phyloP scores from a whole-genome alignment of 2,797 vertebrate genomes.

The Erethizon dorsatum region DNA sequence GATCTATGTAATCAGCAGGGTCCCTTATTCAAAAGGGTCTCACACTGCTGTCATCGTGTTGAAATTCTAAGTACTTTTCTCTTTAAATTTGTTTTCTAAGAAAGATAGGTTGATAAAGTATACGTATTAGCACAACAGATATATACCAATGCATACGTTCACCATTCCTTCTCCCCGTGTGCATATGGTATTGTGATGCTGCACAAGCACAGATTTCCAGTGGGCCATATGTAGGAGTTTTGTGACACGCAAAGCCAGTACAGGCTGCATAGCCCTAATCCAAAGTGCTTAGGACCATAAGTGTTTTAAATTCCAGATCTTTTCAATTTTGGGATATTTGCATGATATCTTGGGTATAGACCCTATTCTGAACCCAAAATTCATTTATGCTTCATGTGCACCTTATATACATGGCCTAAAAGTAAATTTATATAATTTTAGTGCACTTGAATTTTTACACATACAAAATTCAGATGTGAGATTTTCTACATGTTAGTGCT shows the following conservation, averaged over 20 bases:
- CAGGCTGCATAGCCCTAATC: neutral
- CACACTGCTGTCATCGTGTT: neutral
- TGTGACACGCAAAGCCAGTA: neutral
- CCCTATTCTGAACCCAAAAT: neutral
- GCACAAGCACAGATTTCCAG: neutral
- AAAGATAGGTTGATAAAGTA: neutral
- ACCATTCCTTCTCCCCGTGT: neutral
- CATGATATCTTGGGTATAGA: neutral
- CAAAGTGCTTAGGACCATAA: neutral
- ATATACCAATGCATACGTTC: fast-evolving
- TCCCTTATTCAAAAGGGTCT: neutral
- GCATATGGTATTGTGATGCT: neutral
- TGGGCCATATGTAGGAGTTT: neutral
- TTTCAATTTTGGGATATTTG: neutral
- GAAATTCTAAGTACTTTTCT: neutral
- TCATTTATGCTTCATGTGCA: neutral
- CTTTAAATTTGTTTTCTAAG: neutral
- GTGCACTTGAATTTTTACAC: neutral
- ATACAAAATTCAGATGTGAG: neutral
- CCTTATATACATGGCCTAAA: neutral
- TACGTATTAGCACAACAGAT: fast-evolving
- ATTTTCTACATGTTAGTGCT: no score
- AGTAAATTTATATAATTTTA: neutral
- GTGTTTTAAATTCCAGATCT: neutral
- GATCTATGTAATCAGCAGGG: no score